These are phyloP conservation scores for Corynorhinus townsendii DNA, from an alignment of 2,113 vertebrate species.

Conservation along the genomic window DNA sequence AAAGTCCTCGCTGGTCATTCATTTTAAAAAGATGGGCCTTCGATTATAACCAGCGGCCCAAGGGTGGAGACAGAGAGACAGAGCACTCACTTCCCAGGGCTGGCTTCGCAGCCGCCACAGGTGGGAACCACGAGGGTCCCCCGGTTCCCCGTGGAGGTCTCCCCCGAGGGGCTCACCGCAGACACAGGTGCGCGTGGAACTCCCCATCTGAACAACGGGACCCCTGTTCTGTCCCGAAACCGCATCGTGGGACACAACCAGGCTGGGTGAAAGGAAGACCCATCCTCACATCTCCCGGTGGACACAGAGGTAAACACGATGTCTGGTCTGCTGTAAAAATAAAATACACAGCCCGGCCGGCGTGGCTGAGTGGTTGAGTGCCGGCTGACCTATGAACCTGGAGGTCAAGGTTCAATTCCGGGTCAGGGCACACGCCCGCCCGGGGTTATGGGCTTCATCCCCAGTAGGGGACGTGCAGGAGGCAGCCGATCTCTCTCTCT, in stretches of 20 bases:
- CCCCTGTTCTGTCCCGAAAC: neutral
- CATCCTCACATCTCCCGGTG: neutral
- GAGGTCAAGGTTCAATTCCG: no score
- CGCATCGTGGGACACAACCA: neutral
- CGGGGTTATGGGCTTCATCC: no score
- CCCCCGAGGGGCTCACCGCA: neutral
- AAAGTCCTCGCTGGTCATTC: conserved; percentile 58
- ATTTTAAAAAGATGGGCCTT: conserved; percentile 60
- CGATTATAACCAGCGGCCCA: conserved; percentile 39
- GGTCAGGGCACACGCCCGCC: no score
- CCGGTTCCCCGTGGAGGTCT: neutral
- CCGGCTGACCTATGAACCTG: no score
- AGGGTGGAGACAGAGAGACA: conserved; percentile 32
- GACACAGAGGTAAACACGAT: neutral
- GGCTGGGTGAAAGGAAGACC: neutral
- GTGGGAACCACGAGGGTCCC: neutral
- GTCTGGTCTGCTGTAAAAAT: neutral
- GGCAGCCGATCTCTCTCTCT: no score
- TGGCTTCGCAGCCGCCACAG: neutral
- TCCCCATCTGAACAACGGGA: neutral
- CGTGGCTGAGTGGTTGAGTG: no score
- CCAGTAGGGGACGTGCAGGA: no score
- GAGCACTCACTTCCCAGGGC: conserved; percentile 42
- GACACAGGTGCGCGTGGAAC: neutral
- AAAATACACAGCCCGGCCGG: neutral